A percentile compares a stretch with the other conserved stretches of the same genome.
These are phyloP conservation scores for Caenorhabditis afra DNA, from an alignment of 2,888 invertebrate genomes.

Conservation along the genomic window DNA sequence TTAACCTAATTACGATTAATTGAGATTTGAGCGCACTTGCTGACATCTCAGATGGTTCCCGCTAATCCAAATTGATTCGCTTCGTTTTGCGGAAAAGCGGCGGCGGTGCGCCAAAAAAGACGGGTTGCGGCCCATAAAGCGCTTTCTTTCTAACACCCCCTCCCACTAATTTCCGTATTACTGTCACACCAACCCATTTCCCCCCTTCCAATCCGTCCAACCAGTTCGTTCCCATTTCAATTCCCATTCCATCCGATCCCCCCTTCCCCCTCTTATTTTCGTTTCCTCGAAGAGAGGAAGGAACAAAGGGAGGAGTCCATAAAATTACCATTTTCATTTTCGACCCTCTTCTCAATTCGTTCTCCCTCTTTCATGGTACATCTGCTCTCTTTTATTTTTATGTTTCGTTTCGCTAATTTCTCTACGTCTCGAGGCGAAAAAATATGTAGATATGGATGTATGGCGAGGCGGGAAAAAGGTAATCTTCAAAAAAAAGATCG, in stretches of 20 bases:
- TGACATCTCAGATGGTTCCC: neutral
- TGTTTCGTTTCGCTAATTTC: neutral
- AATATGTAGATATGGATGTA: neutral
- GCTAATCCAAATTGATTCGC: neutral
- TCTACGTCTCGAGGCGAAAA: neutral
- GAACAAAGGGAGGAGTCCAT: slow-evolving; percentile 22
- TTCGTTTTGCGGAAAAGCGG: neutral
- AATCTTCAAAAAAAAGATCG: neutral
- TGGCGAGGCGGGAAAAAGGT: neutral
- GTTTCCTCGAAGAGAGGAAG: neutral
- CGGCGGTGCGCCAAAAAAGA: neutral
- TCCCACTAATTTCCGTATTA: slow-evolving; percentile 35
- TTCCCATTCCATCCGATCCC: too few relatives aligned
- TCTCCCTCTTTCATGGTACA: slow-evolving; percentile 17
- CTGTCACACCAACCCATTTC: neutral
- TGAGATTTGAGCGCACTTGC: too few relatives aligned
- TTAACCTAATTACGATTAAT: too few relatives aligned
- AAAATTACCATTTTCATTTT: slow-evolving; percentile 38
- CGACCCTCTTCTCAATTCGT: neutral
- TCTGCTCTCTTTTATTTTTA: neutral
- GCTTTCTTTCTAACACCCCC: slow-evolving; percentile 13
- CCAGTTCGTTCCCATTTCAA: slow-evolving; percentile 6
- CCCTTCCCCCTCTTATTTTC: too few relatives aligned
- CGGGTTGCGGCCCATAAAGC: slow-evolving; percentile 7
- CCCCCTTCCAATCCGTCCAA: neutral